A percentile compares a stretch with the other conserved stretches of the same genome.
Conservation (phyloP, 64 coral and sea anemone species). For the Porites lutea region DNA sequence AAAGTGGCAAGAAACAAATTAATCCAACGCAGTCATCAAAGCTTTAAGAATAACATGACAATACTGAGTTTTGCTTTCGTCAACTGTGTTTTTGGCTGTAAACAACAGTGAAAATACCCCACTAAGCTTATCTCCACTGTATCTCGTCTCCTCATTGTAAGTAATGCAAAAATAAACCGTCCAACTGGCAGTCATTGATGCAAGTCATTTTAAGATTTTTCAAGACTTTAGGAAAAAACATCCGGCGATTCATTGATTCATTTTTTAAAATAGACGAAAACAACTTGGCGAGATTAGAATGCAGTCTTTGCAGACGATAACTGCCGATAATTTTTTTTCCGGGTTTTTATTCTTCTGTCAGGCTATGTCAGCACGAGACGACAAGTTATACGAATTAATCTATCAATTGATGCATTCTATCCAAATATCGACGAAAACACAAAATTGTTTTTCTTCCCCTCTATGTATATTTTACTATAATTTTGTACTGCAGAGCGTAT, state of each 20-base stretch:
- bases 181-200: too few relatives aligned
- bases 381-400: neutral
- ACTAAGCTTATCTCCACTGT: neutral
- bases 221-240: neutral
- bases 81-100: neutral
- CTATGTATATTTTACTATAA: neutral
- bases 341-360: neutral
- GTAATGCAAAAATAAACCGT: neutral
- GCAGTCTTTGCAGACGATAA: neutral
- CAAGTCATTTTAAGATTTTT: neutral
- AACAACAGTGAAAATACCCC: conserved; percentile 12
- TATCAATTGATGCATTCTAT: conserved; percentile 7
- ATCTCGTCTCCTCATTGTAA: neutral
- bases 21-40: neutral
- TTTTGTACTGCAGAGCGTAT: too few relatives aligned
- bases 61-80: neutral
- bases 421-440: conserved; percentile 20
- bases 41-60: neutral
- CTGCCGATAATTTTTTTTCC: neutral
- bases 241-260: neutral
- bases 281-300: neutral
- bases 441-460: conserved; percentile 13
- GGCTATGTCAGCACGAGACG: neutral
- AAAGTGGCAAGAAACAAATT: neutral
- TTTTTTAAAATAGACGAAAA: too few relatives aligned